Base-by-base conservation (phyloP, 2,113 vertebrate genomes). In the Rhadina sibilatrix region DNA sequence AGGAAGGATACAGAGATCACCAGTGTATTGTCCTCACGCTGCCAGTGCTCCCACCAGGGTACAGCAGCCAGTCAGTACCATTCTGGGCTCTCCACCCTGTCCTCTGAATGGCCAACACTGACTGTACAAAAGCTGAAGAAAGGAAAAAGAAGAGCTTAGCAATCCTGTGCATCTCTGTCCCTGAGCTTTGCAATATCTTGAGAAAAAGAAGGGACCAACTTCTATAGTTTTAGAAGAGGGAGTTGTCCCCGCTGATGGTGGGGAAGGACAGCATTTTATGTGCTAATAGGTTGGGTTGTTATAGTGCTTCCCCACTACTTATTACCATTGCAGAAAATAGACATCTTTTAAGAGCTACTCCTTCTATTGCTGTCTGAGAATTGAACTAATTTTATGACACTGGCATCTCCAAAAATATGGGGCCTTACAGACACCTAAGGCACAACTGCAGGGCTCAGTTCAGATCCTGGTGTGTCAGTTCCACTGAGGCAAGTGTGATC, bases 101-200 rank as follows among this genome's bases (percentile, higher is more conserved):
- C 4, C 0, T 5, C 25, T 70, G 30, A 23, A 15, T 0, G 2
- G 28, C 49, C 61, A 72, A 33, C 10, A 15, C 23, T 66, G 20
- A 35, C 52, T 18, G 42, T 50, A 50, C 31, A 70, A 38, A 82
- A 72, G 33, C 30, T 83, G 33, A 35, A 85, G 35, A 37, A 82
- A 86, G 28, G 33, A 52, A 60, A 84, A 86, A 20, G 40, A 84
- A 35, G 37, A 76, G 24, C 14, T 68, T 35, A 38, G 27, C 47
- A 54, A 31, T 72, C 35, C 4, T 3, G 54, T 70, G 21, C 23
- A 30, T 77, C 17, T 80, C 68, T 77, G 23, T 40, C 14, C 19
- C 16, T 47, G 28, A 78, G 44, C 12, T 88, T 76, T 85, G 35
- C 37, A 88, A 12, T 22, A n/a, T 7, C 49, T 28, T 60, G 30